phyloP scores from a whole-genome alignment of 2,888 invertebrate genomes.

The Thera britannica region DNA sequence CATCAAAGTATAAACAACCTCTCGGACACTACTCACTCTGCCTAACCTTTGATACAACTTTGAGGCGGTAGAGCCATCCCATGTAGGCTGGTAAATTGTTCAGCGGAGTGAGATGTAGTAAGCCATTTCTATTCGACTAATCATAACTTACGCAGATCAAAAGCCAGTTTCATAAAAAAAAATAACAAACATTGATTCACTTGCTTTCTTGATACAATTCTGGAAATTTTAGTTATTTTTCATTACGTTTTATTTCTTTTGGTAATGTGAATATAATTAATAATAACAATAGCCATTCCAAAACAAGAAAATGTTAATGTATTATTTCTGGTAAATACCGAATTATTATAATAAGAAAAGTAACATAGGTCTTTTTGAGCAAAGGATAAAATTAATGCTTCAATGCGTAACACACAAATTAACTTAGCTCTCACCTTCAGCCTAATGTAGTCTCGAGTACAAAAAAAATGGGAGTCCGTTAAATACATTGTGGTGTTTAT shows the following conservation, averaged over 20 bases:
- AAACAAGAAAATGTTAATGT: no score
- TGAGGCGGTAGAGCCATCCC: neutral
- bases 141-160: neutral
- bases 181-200: neutral
- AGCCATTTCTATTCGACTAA: no score
- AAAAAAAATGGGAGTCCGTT: constrained; percentile 48
- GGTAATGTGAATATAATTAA: neutral
- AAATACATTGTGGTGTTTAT: constrained; percentile 68
- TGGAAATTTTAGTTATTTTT: neutral
- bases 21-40: neutral
- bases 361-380: no score
- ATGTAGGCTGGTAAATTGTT: neutral
- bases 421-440: neutral
- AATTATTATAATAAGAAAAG: no score
- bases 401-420: neutral
- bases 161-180: neutral
- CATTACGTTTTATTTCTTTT: constrained; percentile 1
- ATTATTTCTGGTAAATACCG: no score
- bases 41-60: constrained; percentile 3
- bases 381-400: neutral
- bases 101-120: neutral
- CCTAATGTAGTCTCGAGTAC: constrained; percentile 22
- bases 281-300: neutral
- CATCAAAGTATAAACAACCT: neutral
- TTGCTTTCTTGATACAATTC: neutral